These are phyloP conservation scores for Cerastis leucographa DNA, from an alignment of 2,888 invertebrate species.

Conservation along the genomic window DNA sequence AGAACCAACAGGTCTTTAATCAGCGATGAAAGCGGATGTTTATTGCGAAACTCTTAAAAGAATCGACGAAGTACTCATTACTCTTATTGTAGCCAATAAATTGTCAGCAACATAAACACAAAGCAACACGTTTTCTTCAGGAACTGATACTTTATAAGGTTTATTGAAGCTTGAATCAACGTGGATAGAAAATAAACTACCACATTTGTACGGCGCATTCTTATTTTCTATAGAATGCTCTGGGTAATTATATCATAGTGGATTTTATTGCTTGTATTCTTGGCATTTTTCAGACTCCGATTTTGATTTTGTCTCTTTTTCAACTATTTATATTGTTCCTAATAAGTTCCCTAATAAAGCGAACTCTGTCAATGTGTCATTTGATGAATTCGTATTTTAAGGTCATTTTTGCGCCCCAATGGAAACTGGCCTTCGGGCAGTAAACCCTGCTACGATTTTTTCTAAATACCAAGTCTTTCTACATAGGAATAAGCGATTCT, in stretches of 20 bases:
- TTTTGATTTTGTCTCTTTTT: not conserved
- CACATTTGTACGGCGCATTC: constrained; percentile 31
- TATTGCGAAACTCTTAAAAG: constrained; percentile 30
- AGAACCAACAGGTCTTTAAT: constrained; percentile 35
- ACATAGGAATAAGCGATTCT: not conserved
- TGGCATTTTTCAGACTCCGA: constrained; percentile 26
- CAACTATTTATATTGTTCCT: not conserved
- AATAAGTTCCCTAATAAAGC: not conserved
- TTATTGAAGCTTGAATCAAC: constrained; percentile 49
- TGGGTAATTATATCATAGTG: constrained; percentile 27
- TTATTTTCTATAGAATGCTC: constrained; percentile 39
- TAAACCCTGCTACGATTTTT: not conserved
- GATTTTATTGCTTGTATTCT: constrained; percentile 39
- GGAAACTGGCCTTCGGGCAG: not conserved
- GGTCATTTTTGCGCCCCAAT: not conserved
- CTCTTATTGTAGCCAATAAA: constrained; percentile 55
- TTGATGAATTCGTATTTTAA: not conserved
- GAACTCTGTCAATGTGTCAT: constrained; percentile 1
- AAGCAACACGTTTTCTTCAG: constrained; percentile 51
- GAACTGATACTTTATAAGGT: constrained; percentile 52
- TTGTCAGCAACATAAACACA: constrained; percentile 38
- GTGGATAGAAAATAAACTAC: constrained; percentile 36
- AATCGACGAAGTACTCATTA: constrained; percentile 34
- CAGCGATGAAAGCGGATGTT: constrained; percentile 33
- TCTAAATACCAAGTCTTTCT: not conserved